Evolutionary conservation across 2,113 vertebrate genomes (phyloP).

Genomic region (Ancistrus triradiatus): DNA sequence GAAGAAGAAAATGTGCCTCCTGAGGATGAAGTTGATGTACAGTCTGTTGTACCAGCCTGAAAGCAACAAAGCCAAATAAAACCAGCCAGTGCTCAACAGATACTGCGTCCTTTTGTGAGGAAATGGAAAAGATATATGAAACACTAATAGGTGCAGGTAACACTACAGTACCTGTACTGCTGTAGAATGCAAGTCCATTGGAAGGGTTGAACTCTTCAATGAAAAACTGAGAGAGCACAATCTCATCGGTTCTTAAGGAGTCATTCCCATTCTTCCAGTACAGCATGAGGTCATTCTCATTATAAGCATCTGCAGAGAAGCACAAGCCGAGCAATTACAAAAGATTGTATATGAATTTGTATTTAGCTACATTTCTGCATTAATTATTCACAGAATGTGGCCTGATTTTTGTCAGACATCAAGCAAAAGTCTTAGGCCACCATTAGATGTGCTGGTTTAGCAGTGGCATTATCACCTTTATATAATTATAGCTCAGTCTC

Average conservation of each 20-base stretch:
- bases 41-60: constrained; percentile 90
- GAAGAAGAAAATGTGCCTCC: constrained; percentile 92
- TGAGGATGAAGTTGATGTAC: constrained; percentile 88
- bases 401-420: too few species aligned
- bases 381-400: too few species aligned
- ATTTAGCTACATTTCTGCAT: too few species aligned
- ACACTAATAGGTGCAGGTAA: too few species aligned
- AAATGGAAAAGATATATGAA: too few species aligned
- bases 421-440: too few species aligned
- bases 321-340: not conserved
- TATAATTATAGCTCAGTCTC: too few species aligned
- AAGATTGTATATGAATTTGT: too few species aligned
- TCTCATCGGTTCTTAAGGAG: constrained; percentile 83
- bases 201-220: constrained; percentile 87
- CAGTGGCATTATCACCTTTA: too few species aligned
- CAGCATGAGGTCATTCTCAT: constrained; percentile 87
- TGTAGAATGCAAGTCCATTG: constrained; percentile 86
- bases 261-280: constrained; percentile 91
- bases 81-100: too few species aligned
- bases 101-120: too few species aligned
- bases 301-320: constrained; percentile 77
- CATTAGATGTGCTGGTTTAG: too few species aligned
- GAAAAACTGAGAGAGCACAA: constrained; percentile 88
- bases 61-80: constrained; percentile 28
- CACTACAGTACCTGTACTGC: constrained; percentile 79